Evolutionary conservation across 2,113 vertebrate genomes (phyloP), one percentile per base, ranked within the genome.

Genomic region (Coracopsis vasa): DNA sequence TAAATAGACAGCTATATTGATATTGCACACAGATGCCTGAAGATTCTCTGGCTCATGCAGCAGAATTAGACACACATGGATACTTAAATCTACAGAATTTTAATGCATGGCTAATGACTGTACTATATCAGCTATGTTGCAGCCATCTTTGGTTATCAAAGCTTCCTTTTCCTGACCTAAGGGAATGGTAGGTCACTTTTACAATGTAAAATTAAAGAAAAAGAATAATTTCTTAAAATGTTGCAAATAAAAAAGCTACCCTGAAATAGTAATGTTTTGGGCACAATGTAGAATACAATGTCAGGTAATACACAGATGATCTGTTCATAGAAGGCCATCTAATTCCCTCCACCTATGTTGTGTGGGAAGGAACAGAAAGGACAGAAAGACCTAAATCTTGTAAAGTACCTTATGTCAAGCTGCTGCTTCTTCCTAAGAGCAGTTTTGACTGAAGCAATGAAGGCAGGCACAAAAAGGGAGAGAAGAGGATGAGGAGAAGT

Each of bases 1-100:
- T 66, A 83, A 93, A 78, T 60, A 90, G 29, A 84, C 95, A 92
- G 39, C 84, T 84, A 39, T 84, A 75, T 31, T 84, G 65, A 70
- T 88, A 94, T 56, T 89, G 48, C 41, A 75, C 37, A 69, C 51
- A 92, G 39, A 93, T 88, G 84, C 54, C 60, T 94, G 67, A 92
- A 95, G 92, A 77, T 24, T 77, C 31, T 65, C 42, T 64, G 72
- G 64, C 44, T 96, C 19, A 39, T 37, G 37, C 31, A 89, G 48
- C 51, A 92, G 82, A 93, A 94, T 93, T 96, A 95, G 82, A 93
- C 92, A 84, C 75, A 78, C 54, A 21, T 74, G 86, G 86, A 44
- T 91, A 94, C 72, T 84, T 88, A 89, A 86, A 84, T 78, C 54
- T 74, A 94, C 80, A 79, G 56, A 80, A 88, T 82, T 96, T 91